phyloP scores from a whole-genome alignment of 2,888 invertebrate genomes.

The Harpalus rufipes region DNA sequence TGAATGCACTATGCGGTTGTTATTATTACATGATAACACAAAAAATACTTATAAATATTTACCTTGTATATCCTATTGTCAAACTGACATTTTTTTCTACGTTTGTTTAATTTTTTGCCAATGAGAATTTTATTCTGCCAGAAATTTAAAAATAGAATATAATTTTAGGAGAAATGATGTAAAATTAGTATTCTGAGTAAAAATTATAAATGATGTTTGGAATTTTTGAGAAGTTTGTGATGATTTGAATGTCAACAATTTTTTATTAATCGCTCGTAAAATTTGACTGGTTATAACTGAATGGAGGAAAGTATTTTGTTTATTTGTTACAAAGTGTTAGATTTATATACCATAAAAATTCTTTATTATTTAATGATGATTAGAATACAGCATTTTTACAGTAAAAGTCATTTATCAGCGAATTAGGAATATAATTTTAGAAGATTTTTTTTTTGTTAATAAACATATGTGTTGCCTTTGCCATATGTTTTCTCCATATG shows the following conservation, averaged over 20 bases:
- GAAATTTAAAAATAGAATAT: conserved; percentile 19
- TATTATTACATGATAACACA: conserved; percentile 23
- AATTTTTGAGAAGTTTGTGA: conserved; percentile 22
- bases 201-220: conserved; percentile 46
- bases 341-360: conserved; percentile 23
- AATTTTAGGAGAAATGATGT: conserved; percentile 28
- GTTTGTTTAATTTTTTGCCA: conserved; percentile 24
- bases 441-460: not conserved
- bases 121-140: conserved; percentile 38
- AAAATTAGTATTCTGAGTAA: conserved; percentile 39
- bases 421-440: conserved; percentile 3
- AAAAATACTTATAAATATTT: conserved; percentile 49
- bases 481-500: not conserved
- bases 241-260: conserved; percentile 40
- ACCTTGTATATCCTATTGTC: conserved; percentile 34
- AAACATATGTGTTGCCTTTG: not conserved
- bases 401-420: not conserved
- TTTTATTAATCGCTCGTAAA: conserved; percentile 37
- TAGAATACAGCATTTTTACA: conserved; percentile 3
- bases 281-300: conserved; percentile 14
- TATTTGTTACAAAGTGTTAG: conserved; percentile 16
- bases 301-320: conserved; percentile 19
- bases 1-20: conserved; percentile 4
- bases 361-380: not conserved
- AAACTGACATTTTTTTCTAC: conserved; percentile 29